Evolutionary conservation across 2,888 invertebrate species (phyloP).

Genomic region (Tillus elongatus): DNA sequence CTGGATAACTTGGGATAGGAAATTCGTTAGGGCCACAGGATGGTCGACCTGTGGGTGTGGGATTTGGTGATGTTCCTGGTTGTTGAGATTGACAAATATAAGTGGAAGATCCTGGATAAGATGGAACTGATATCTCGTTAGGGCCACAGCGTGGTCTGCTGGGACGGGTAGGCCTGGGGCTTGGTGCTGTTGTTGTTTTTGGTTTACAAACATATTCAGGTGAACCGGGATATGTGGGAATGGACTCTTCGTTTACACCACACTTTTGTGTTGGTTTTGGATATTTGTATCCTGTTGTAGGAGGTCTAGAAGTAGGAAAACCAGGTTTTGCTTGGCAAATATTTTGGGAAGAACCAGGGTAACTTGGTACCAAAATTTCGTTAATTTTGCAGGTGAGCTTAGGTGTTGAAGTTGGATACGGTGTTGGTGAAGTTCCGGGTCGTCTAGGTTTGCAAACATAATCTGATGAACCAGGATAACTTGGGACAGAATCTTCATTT

Average conservation of each 20-base stretch:
- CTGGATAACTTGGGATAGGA: conserved; percentile 4
- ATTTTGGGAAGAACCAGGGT: not conserved
- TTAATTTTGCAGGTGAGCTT: conserved; percentile 22
- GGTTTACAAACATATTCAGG: conserved; percentile 8
- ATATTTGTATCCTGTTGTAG: conserved; percentile 8
- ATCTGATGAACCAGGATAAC: no score
- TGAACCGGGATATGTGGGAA: not conserved
- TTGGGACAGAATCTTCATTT: no score
- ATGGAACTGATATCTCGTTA: not conserved
- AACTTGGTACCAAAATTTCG: conserved; percentile 1
- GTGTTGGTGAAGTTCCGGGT: conserved; percentile 20
- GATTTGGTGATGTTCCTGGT: not conserved
- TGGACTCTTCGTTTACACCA: not conserved
- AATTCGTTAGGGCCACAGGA: not conserved
- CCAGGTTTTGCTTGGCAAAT: conserved; percentile 7
- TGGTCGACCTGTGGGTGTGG: not conserved
- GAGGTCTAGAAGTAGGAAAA: conserved; percentile 10
- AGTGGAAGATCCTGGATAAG: not conserved
- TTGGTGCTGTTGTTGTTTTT: conserved; percentile 9
- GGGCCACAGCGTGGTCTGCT: not conserved
- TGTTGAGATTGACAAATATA: not conserved
- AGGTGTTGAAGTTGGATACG: not conserved
- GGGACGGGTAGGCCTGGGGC: not conserved
- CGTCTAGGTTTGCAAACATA: not conserved
- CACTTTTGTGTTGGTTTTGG: conserved; percentile 6